Evolutionary conservation across 2,888 invertebrate genomes (phyloP), one percentile per base, ranked within the genome.

Genomic region (Brenthis ino): DNA sequence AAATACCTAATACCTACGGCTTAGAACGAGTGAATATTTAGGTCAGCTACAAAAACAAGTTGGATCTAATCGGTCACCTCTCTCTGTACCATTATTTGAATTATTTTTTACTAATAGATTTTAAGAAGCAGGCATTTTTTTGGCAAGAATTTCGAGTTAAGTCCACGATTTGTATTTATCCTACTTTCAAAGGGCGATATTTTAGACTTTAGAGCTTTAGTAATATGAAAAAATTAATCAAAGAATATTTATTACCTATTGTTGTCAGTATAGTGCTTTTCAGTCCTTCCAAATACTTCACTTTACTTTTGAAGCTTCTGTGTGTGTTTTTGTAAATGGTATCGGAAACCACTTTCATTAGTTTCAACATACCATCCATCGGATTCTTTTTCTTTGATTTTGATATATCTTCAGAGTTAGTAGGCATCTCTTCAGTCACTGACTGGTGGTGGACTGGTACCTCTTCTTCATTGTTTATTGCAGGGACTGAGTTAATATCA

Each of bases 181-280:
- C 28, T 28, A 28, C 4, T 20, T 20, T 20, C 20, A 20, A 1
- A 20, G 20, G 20, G 20, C 20, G 20, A 20, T 20, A 20, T 1
- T 20, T 20, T 20, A 20, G 20, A 20, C 20, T 20, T 20, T 20
- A 20, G 20, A 20, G 20, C 20, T 20, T 20, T 20, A 28, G 28
- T 5, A 28, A 28, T 28, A 28, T 4, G 5, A 28, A 28, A 28
- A 20, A 50, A 14, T 1, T 20, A 20, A 20, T 20, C 20, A 20
- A 20, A 20, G 0, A 20, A 20, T 20, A 20, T 20, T 20, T 20
- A 93, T 93, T 88, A 96, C 96, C 95, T 76, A 97, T 96, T 79
- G 95, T 94, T 33, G 84, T 82, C 73, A 96, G 85, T 28, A 97
- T 86, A 67, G 93, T 89, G 73, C 95, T 93, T 72, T 94, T 93